These are phyloP conservation scores for Nasua narica DNA, from an alignment of 2,797 vertebrate genomes.

Conservation along the genomic window DNA sequence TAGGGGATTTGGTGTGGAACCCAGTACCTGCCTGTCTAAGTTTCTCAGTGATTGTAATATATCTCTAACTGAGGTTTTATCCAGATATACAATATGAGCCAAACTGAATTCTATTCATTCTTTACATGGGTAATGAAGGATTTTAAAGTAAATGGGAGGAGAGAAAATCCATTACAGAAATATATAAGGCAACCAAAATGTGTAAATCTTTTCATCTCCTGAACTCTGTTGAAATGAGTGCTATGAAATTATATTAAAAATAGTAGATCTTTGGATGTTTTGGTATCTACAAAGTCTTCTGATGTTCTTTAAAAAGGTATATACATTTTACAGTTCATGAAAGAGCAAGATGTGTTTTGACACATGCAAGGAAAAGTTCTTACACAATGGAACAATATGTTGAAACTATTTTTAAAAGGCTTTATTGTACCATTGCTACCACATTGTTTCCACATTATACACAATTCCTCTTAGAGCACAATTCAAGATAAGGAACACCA, in stretches of 20 bases:
- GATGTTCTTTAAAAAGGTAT: neutral
- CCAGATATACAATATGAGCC: neutral
- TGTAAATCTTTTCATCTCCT: constrained; percentile 7
- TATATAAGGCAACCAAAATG: neutral
- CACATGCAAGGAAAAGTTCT: constrained; percentile 58
- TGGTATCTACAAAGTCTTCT: neutral
- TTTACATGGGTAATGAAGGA: neutral
- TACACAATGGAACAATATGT: constrained; percentile 73
- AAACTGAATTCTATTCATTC: neutral
- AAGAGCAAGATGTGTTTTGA: constrained; percentile 58
- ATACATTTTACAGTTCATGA: constrained; percentile 19
- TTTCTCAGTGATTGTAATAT: neutral
- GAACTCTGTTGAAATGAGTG: constrained; percentile 8
- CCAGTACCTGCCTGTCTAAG: neutral
- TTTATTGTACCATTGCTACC: constrained; percentile 62
- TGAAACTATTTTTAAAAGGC: constrained; percentile 68
- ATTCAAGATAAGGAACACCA: constrained; percentile 4
- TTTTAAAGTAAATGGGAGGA: neutral
- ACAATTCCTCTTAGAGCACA: constrained; percentile 41
- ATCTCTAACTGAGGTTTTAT: neutral
- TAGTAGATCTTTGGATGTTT: neutral
- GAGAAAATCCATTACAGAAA: constrained; percentile 10
- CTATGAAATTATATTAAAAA: constrained; percentile 25
- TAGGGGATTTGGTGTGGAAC: neutral
- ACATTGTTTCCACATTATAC: constrained; percentile 55